phyloP scores from a whole-genome alignment of 2,888 invertebrate species.

The Drosophila antonietae region DNA sequence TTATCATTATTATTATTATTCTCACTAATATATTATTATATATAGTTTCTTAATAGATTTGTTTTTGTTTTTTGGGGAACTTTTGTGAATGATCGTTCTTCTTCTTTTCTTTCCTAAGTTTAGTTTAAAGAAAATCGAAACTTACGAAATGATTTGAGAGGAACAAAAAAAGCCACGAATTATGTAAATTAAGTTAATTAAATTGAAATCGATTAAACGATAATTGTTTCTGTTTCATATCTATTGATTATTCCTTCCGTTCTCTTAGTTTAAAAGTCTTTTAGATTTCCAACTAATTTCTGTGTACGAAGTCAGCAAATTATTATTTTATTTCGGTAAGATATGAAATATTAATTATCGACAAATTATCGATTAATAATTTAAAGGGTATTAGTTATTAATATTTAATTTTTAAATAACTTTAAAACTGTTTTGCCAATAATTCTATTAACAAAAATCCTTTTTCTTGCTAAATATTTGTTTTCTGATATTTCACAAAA shows the following conservation, averaged over 20 bases:
- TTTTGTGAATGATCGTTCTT: conserved; percentile 6
- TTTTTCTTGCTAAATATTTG: too few relatives aligned
- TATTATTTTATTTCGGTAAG: background rate
- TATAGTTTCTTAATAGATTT: conserved; percentile 41
- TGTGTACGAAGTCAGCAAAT: background rate
- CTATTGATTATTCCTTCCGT: background rate
- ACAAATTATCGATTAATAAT: background rate
- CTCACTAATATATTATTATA: conserved; percentile 6
- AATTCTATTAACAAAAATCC: too few relatives aligned
- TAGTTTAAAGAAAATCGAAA: background rate
- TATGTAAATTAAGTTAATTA: background rate
- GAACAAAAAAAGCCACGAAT: background rate
- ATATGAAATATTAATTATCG: background rate
- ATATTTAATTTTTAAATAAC: background rate
- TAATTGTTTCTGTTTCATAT: background rate
- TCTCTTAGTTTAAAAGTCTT: background rate
- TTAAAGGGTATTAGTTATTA: background rate
- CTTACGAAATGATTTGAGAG: background rate
- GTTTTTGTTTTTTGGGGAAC: conserved; percentile 35
- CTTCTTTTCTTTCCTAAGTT: background rate
- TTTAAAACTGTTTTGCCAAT: too few relatives aligned
- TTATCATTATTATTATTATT: conserved; percentile 34
- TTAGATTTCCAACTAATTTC: background rate
- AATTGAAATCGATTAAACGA: background rate
- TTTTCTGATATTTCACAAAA: too few relatives aligned